Percentiles rank a stretch among this genome's conserved stretches.
phyloP scores from a whole-genome alignment of 2,888 invertebrate species.

The Syrista parreyssii region DNA sequence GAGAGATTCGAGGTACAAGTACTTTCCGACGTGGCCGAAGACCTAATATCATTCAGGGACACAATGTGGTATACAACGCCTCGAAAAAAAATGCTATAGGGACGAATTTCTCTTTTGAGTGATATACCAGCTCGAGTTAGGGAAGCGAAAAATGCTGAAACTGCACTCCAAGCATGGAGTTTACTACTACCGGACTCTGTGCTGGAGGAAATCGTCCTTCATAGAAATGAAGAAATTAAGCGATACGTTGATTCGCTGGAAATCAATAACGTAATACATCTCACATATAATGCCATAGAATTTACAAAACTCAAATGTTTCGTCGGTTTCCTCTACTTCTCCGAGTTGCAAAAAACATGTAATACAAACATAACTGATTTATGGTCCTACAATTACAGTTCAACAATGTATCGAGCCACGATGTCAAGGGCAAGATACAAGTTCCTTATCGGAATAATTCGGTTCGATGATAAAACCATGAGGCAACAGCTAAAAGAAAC shows the following conservation, averaged over 20 bases:
- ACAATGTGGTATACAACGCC: conserved; percentile 16
- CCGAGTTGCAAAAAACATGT: conserved; percentile 18
- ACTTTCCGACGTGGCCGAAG: conserved; percentile 5
- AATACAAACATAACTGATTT: conserved; percentile 18
- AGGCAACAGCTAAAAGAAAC: neutral
- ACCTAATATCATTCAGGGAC: conserved; percentile 13
- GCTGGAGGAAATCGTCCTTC: neutral
- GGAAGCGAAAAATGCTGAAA: neutral
- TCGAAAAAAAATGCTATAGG: too few species aligned
- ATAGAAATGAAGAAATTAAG: neutral
- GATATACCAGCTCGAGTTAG: neutral
- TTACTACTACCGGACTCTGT: neutral
- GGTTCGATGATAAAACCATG: neutral
- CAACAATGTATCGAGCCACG: conserved; percentile 7
- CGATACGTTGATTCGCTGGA: neutral
- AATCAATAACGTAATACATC: neutral
- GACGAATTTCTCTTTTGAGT: too few species aligned
- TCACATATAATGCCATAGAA: neutral
- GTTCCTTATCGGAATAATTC: neutral
- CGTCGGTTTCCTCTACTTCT: conserved; percentile 24
- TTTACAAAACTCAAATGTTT: conserved; percentile 17
- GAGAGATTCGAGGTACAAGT: too few species aligned
- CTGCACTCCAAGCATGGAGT: neutral
- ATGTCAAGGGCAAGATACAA: neutral
- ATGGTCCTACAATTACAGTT: conserved; percentile 15